Conservation (phyloP, 92 coral and sea anemone species). For the Zoanthus solanderi region DNA sequence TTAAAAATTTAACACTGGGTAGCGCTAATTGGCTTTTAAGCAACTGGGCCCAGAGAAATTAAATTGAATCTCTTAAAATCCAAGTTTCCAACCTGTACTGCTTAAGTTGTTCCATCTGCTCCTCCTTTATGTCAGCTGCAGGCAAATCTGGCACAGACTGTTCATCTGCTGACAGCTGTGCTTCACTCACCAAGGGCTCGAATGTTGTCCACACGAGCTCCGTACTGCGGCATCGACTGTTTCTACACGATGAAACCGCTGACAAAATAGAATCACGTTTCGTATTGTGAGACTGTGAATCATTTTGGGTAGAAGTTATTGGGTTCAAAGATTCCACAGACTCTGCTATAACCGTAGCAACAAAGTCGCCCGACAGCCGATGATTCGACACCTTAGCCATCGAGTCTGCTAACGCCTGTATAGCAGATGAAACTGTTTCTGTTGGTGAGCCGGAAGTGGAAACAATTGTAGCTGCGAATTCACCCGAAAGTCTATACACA, state of each 20-base stretch:
- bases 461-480: constrained; percentile 41
- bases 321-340: constrained; percentile 40
- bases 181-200: constrained; percentile 81
- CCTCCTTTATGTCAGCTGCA: constrained; percentile 61
- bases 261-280: constrained; percentile 56
- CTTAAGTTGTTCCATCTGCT: constrained; percentile 67
- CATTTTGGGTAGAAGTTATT: constrained; percentile 8
- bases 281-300: constrained; percentile 46
- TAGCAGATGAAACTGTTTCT: constrained; percentile 49
- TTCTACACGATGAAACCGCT: constrained; percentile 67
- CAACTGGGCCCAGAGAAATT: no score
- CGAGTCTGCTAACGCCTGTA: constrained; percentile 55
- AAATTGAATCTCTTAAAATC: not conserved
- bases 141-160: constrained; percentile 78
- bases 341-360: constrained; percentile 69
- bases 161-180: constrained; percentile 85
- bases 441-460: constrained; percentile 41
- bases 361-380: constrained; percentile 55
- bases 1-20: no score
- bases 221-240: constrained; percentile 63
- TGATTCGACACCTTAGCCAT: constrained; percentile 47
- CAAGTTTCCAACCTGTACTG: constrained; percentile 70
- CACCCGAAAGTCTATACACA: constrained; percentile 45
- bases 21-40: no score
- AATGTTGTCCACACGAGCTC: constrained; percentile 84